Evolutionary conservation across 2,797 vertebrate genomes (phyloP).

Genomic region (Tarsius wallacei): DNA sequence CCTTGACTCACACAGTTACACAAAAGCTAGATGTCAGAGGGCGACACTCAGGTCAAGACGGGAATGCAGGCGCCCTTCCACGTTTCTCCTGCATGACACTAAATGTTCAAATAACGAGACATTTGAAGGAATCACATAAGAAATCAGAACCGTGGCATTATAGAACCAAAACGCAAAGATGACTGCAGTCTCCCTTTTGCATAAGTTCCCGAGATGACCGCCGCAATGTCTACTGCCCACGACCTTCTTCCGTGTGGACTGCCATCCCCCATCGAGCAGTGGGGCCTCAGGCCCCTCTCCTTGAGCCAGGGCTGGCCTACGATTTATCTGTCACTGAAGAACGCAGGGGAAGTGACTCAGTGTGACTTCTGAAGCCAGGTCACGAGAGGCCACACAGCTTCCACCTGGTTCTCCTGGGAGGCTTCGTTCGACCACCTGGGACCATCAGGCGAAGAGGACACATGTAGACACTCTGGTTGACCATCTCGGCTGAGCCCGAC

Average conservation of each 20-base stretch:
- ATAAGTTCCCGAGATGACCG: neutral
- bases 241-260: neutral
- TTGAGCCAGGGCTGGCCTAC: neutral
- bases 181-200: neutral
- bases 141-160: neutral
- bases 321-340: neutral
- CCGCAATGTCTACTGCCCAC: neutral
- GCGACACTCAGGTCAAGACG: constrained; percentile 7
- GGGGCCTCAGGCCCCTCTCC: neutral
- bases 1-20: neutral
- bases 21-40: neutral
- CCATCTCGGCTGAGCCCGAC: neutral
- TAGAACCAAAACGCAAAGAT: constrained; percentile 13
- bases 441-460: neutral
- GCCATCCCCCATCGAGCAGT: neutral
- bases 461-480: rapidly evolving
- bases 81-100: constrained; percentile 14
- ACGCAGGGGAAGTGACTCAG: neutral
- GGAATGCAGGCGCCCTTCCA: neutral
- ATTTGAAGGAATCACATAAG: neutral
- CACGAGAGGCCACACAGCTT: neutral
- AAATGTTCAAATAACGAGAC: constrained; percentile 41
- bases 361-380: neutral
- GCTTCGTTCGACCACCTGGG: neutral
- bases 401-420: neutral